Evolutionary conservation across 2,888 invertebrate genomes (phyloP).

Genomic region (Hydroisotoma schaefferi): DNA sequence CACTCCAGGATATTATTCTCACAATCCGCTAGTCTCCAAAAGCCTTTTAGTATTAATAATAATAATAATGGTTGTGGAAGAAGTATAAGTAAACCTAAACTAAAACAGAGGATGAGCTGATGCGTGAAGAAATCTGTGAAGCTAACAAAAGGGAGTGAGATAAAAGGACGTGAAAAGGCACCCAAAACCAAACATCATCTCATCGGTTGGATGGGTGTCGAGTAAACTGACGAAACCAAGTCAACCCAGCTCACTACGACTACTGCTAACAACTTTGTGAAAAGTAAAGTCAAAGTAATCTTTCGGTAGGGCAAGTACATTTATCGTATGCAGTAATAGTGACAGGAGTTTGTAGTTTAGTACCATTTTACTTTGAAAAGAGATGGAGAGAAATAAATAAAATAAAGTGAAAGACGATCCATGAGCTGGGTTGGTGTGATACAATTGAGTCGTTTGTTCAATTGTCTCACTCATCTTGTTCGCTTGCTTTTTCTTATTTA

Average conservation of each 20-base stretch:
- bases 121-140: constrained; percentile 6
- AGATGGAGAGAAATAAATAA: background rate
- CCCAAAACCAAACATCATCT: constrained; percentile 1
- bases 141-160: constrained; percentile 6
- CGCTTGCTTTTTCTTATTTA: too few species aligned
- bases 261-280: too few species aligned
- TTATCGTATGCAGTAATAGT: too few species aligned
- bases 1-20: too few species aligned
- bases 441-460: background rate
- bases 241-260: background rate
- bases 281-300: too few species aligned
- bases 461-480: background rate
- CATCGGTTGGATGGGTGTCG: background rate
- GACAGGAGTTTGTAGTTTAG: background rate
- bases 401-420: background rate
- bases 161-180: background rate
- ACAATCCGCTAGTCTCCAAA: too few species aligned
- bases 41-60: too few species aligned
- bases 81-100: too few species aligned
- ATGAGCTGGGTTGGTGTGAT: background rate
- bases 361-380: background rate
- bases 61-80: too few species aligned
- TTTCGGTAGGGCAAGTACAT: too few species aligned
- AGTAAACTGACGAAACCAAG: constrained; percentile 4
- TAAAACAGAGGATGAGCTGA: constrained; percentile 3